Base-by-base conservation (phyloP, 23 tunicate genomes). In the Halocynthia aurantium region DNA sequence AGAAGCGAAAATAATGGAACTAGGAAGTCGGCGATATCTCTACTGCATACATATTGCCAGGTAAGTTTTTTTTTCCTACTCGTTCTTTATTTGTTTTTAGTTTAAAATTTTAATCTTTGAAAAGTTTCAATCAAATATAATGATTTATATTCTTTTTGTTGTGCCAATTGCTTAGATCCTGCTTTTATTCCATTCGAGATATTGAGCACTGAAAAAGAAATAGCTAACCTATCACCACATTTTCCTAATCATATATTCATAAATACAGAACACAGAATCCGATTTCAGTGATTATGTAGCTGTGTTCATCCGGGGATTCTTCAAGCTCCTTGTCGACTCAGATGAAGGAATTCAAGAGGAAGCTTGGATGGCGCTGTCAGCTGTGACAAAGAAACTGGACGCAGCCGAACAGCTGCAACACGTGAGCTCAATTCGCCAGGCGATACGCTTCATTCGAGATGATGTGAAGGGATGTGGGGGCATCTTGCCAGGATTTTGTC, bases 371-470 rank as follows among this genome's bases (percentile, higher is more conserved):
- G 77, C 98, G 8, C 53, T 92, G 78, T 74, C 88, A 5, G 87
- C 73, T 7, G 84, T 92, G 53, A 81, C 84, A n/a, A 15, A 72
- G 7, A 50, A 81, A 6, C 72, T 92, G 18, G 92, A 86, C 75
- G 81, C 98, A 7, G 88, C 85, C 8, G 92, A 82, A 69, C 79
- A 73, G 77, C 87, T 82, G 53, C 70, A 74, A 40, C 88, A 86
- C 82, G 67, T 92, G 78, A 86, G 98, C 52, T 92, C 98, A 7
- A 82, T 92, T 53, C 98, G 95, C 56, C 85, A 88, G 7, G 99
- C 99, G 7, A 67, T 94, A 51, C 76, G 90, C 6, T 81, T 62
- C 20, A 72, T 84, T 18, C 67, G 70, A 55, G 86, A 88, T 55
- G 95, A 94, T 50, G 71, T 79, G 7, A 80, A 76, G 6, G 56